Base-by-base conservation (phyloP, 2,888 invertebrate species). In the Agapostemon virescens region DNA sequence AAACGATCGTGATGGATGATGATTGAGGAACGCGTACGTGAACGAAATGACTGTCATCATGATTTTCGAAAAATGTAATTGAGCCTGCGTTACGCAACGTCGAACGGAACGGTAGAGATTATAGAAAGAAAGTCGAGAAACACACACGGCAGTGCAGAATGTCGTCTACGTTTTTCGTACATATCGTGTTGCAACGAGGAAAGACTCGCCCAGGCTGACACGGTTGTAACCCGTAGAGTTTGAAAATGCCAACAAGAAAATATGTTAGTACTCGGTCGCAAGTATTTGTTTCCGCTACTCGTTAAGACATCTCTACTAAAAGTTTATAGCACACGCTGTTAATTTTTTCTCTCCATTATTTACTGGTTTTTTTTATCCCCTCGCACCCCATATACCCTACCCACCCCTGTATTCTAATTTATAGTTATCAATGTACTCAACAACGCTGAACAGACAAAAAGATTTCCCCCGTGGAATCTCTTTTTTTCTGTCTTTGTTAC, bases 171-270 rank as follows among this genome's bases (percentile, higher is more conserved):
- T 55, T 55, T 55, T 23, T n/a, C 78, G 69, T 69, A 55, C 72
- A 52, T 77, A 77, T 63, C 36, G n/a, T 66, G 79, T 83, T 82
- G 76, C 83, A 84, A 84, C 84, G 70, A 86, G 88, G 89, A 88
- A 90, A 90, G 90, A 91, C 90, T 90, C 90, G 85, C 85, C 84
- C 84, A 85, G 88, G 87, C 87, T 85, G 85, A 85, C n/a, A 23
- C 90, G 89, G 55, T 88, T 89, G n/a, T 86, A 86, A 85, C n/a
- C 88, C 55, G 90, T 91, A 90, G 90, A 91, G 89, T 90, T 55
- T 89, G 89, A 92, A n/a, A 92, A 91, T 89, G 87, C 89, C 90
- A 91, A 91, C 90, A 90, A 91, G 90, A 91, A 91, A 91, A 91
- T 91, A 90, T 89, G 83, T 88, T 87, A 90, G 82, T 89, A 89